Evolutionary conservation across 2,888 invertebrate species (phyloP), one percentile per base, ranked within the genome.

Genomic region (Pardosa pseudoannulata): DNA sequence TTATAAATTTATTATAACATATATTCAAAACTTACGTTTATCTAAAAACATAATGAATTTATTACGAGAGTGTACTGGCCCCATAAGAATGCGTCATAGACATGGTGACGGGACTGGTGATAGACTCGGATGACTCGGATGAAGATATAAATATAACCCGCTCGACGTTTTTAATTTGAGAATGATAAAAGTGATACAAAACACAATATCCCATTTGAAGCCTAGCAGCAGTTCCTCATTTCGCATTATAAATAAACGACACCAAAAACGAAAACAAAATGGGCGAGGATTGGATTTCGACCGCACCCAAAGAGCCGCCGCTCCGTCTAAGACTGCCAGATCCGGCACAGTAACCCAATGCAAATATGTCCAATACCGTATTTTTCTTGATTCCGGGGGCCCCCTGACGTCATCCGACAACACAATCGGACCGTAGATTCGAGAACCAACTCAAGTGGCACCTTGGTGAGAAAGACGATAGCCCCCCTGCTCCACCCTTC

Each of bases 401-500:
- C 68, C 39, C 27, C 9, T 39, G 39, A 32, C 32, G 27, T 36
- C 27, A 36, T 36, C 36, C 39, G 36, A 7, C 36, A 32, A 68
- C n/a, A 68, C 68, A 68, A 68, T 68, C 23, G 23, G 39, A 23
- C 39, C 28, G 19, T 23, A 36, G 68, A 68, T 68, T 23, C 68
- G 68, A 32, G 23, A 19, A 2, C 19, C 13, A 29, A 41, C 27
- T 29, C 28, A 71, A 71, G 71, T 46, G 71, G 28, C 71, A 71
- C 71, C 71, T 71, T 39, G 28, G n/a, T 27, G 41, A 19, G 71
- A 71, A 41, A 71, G 27, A 13, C 9, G 71, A 71, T 71, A 71
- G 23, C 16, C 46, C 46, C 46, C n/a, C 39, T 16, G 46, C 71
- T 46, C 71, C 71, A 71, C 71, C 71, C 71, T 46, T 16, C 6